Evolutionary conservation across 2,797 vertebrate genomes (phyloP), one percentile per base, ranked within the genome.

Genomic region (Ciconia nigra): DNA sequence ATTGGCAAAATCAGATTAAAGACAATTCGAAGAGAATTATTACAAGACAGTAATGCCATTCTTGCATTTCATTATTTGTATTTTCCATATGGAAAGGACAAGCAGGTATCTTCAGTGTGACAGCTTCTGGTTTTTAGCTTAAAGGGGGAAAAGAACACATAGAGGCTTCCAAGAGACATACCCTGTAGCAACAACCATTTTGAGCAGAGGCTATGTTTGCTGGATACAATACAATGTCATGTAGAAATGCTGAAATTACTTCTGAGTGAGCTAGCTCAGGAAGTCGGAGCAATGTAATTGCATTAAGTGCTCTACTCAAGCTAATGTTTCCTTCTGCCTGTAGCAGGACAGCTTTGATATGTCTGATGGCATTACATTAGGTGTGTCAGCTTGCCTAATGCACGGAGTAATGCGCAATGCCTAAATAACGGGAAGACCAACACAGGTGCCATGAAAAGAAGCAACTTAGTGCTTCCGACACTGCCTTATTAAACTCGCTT

Each of bases 181-280:
- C 25, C 21, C 3, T 0, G 18, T 74, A 51, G 57, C 33, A 71
- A n/a, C 29, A 90, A 71, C 57, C 67, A 47, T 91, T 96, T 78
- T 90, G 46, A 81, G 46, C 44, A 26, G 58, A 52, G 55, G 18
- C 80, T 62, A 1, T 58, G 47, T 79, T 81, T 84, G 70, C 91
- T 66, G 70, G 58, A 18, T 90, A 57, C 83, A 82, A 51, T 54
- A 41, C 67, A 69, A 44, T 82, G 58, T 83, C 54, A 65, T 4
- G 25, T 59, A 92, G 82, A 92, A 94, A 83, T 44, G 57, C 44
- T 80, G 76, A 65, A 92, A 92, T 94, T 85, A 70, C 74, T 97
- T 95, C 89, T 87, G 67, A 91, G 59, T n/a, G 89, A 95, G 87
- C 67, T 89, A 69, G 78, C 87, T 83, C 78, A 76, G 94, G 78